Evolutionary conservation across 2,113 vertebrate genomes (phyloP).

Genomic region (Pelodiscus sinensis): DNA sequence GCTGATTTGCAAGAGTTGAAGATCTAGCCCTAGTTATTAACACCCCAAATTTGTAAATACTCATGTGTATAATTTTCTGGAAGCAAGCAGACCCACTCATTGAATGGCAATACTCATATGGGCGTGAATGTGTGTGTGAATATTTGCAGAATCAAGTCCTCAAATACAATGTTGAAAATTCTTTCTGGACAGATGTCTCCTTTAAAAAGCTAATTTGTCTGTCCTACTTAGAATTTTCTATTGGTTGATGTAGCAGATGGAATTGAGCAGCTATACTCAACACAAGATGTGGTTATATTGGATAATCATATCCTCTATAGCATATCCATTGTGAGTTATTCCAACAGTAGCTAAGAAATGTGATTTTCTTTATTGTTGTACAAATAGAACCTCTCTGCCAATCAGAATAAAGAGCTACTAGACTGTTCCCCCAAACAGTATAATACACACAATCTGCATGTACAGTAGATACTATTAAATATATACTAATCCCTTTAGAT

Average conservation of each 20-base stretch:
- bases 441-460: background rate
- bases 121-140: background rate
- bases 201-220: constrained; percentile 9
- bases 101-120: background rate
- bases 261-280: constrained; percentile 12
- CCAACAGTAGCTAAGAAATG: constrained; percentile 1
- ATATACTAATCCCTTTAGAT: background rate
- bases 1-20: background rate
- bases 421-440: background rate
- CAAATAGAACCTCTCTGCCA: constrained; percentile 5
- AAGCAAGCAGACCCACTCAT: background rate
- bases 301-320: constrained; percentile 4
- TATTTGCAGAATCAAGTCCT: background rate
- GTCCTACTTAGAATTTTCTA: background rate
- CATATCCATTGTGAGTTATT: background rate
- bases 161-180: background rate
- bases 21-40: constrained; percentile 11
- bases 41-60: background rate
- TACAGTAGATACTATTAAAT: background rate
- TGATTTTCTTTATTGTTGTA: background rate
- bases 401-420: background rate
- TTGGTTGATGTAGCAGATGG: constrained; percentile 29
- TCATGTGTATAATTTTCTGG: background rate
- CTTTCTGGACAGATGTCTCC: background rate
- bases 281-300: constrained; percentile 18